A percentile compares a stretch with the other conserved stretches of the same genome.
These are phyloP conservation scores for Sparus aurata DNA, from an alignment of 2,797 vertebrate genomes.

Conservation along the genomic window DNA sequence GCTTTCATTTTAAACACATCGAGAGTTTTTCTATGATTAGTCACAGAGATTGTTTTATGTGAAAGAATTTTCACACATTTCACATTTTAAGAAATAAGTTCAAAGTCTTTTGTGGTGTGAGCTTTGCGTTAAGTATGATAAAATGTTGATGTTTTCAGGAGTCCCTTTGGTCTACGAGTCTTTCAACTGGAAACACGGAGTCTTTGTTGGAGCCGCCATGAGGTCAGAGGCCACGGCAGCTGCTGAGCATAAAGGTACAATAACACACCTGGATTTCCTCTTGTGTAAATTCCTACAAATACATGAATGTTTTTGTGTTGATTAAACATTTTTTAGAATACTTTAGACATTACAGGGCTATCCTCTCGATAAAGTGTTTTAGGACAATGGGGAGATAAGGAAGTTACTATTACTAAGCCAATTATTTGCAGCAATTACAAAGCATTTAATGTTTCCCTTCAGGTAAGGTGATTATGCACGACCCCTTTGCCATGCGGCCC, in stretches of 20 bases:
- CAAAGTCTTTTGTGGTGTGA: not conserved
- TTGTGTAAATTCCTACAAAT: not conserved
- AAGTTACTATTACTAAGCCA: not conserved
- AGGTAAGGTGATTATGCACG: slow-evolving; percentile 94
- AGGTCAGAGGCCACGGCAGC: slow-evolving; percentile 95
- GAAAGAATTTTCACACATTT: not conserved
- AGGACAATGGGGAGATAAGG: not conserved
- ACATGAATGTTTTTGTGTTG: not conserved
- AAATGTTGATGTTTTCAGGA: slow-evolving; percentile 77
- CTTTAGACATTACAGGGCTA: not conserved
- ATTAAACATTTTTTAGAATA: not conserved
- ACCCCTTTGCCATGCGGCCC: slow-evolving; percentile 95
- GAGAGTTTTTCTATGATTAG: not conserved
- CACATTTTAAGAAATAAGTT: not conserved
- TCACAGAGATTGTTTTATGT: not conserved
- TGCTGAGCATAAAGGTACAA: slow-evolving; percentile 92
- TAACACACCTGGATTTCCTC: not conserved
- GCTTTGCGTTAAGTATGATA: slow-evolving; percentile 1
- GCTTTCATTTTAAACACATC: not conserved
- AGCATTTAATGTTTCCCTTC: not conserved
- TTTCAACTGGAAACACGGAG: slow-evolving; percentile 93
- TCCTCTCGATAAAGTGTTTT: not conserved
- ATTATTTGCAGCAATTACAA: not conserved
- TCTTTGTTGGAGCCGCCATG: slow-evolving; percentile 94
- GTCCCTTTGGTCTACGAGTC: slow-evolving; percentile 94